Evolutionary conservation across 2,797 vertebrate species (phyloP).

Genomic region (Thamnophis elegans): DNA sequence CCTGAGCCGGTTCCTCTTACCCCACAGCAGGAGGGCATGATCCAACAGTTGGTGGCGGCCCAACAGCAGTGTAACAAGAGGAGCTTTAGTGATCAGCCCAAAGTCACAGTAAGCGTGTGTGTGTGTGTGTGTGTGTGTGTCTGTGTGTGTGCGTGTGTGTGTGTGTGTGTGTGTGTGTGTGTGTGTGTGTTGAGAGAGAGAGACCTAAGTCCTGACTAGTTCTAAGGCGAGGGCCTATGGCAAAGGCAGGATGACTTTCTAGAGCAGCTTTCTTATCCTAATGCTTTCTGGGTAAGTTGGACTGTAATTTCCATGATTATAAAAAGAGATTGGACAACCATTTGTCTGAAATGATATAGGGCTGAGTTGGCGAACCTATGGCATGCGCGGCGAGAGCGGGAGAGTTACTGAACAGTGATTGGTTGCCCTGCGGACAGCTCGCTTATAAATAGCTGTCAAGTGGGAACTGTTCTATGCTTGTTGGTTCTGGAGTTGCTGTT

Average conservation of each 20-base stretch:
- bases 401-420: too few species aligned
- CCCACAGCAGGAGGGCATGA: slow-evolving; percentile 92
- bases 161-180: background rate
- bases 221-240: background rate
- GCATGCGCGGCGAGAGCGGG: too few species aligned
- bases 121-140: background rate
- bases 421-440: too few species aligned
- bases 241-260: background rate
- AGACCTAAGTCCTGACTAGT: background rate
- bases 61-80: slow-evolving; percentile 97
- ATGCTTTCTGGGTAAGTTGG: background rate
- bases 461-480: too few species aligned
- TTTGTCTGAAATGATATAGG: background rate
- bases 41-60: slow-evolving; percentile 91
- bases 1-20: slow-evolving; percentile 73
- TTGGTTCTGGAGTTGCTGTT: too few species aligned
- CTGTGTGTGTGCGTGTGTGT: background rate
- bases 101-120: slow-evolving; percentile 83
- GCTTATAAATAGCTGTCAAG: too few species aligned
- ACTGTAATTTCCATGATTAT: background rate
- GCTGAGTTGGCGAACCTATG: too few species aligned
- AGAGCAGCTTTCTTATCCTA: background rate
- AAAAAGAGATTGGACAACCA: background rate
- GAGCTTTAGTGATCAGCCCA: slow-evolving; percentile 91
- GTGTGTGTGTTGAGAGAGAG: too few species aligned